Conservation (phyloP, 1,140 invertebrate genomes). For the Schmidtea mediterranea region DNA sequence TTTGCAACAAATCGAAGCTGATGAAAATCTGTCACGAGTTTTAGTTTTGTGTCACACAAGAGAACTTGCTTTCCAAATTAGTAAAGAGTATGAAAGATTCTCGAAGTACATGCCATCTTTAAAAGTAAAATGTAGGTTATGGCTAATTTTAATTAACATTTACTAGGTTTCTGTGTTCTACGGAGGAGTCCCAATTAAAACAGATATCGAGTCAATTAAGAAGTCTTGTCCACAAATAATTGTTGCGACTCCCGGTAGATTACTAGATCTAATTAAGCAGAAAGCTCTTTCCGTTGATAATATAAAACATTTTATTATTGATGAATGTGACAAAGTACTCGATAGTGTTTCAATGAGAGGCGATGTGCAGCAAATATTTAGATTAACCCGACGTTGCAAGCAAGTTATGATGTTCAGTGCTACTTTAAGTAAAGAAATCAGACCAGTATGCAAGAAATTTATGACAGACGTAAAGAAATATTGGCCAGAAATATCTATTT, state of each 20-base stretch:
- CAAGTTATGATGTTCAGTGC: conserved; percentile 99
- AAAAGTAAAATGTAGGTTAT: conserved; percentile 43
- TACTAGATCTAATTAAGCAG: conserved; percentile 59
- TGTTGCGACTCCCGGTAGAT: conserved; percentile 80
- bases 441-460: conserved; percentile 96
- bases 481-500: neutral
- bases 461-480: conserved; percentile 85
- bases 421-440: conserved; percentile 90
- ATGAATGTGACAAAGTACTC: conserved; percentile 96
- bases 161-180: conserved; percentile 5
- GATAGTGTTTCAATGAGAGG: conserved; percentile 67
- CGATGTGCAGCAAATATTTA: conserved; percentile 97
- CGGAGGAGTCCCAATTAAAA: conserved; percentile 60
- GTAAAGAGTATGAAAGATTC: conserved; percentile 91
- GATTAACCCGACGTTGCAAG: conserved; percentile 83
- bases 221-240: conserved; percentile 84
- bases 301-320: conserved; percentile 84
- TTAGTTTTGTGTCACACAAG: conserved; percentile 91
- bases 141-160: neutral
- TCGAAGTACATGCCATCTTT: conserved; percentile 83
- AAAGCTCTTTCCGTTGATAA: conserved; percentile 66
- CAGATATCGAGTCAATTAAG: conserved; percentile 78
- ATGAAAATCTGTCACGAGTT: conserved; percentile 37
- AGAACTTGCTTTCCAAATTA: conserved; percentile 92
- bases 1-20: conserved; percentile 54